Percentiles rank a stretch among this genome's conserved stretches.
These are phyloP conservation scores for Cyrtorhinus lividipennis DNA, from an alignment of 1,140 invertebrate species.

Conservation along the genomic window DNA sequence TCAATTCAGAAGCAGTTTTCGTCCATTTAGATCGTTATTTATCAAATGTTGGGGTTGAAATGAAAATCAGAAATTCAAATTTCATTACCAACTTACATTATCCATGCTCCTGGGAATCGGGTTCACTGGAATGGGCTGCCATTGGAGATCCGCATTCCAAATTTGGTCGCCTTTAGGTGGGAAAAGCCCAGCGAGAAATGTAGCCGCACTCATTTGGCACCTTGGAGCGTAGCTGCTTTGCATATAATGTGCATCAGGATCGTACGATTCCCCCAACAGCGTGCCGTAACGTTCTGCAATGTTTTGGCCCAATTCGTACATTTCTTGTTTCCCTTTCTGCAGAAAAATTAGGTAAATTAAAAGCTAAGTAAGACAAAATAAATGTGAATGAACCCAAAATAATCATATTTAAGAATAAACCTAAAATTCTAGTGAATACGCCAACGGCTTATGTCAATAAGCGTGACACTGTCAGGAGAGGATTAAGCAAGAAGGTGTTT, in stretches of 20 bases:
- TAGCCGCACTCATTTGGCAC: conserved; percentile 72
- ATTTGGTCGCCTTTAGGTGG: conserved; percentile 50
- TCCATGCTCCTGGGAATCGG: conserved; percentile 49
- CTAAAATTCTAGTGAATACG: no score
- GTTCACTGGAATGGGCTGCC: conserved; percentile 81
- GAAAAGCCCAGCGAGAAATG: conserved; percentile 67
- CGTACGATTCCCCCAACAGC: conserved; percentile 45
- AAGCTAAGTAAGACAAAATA: neutral
- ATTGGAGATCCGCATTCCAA: conserved; percentile 55
- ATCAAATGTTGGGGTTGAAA: no score
- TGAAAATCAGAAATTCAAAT: no score
- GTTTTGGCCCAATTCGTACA: conserved; percentile 60
- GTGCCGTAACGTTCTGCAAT: conserved; percentile 50
- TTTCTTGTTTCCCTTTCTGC: conserved; percentile 60
- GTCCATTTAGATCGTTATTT: no score
- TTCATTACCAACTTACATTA: conserved; percentile 44
- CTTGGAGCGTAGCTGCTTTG: conserved; percentile 66
- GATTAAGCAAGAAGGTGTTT: no score
- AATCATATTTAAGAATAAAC: neutral
- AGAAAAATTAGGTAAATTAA: conserved; percentile 20
- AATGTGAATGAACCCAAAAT: neutral
- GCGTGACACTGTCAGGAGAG: no score
- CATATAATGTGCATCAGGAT: conserved; percentile 46
- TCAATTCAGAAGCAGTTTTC: no score
- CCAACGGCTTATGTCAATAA: no score